Evolutionary conservation across 1,140 invertebrate species (phyloP).

Genomic region (Caenorhabditis briggsae): DNA sequence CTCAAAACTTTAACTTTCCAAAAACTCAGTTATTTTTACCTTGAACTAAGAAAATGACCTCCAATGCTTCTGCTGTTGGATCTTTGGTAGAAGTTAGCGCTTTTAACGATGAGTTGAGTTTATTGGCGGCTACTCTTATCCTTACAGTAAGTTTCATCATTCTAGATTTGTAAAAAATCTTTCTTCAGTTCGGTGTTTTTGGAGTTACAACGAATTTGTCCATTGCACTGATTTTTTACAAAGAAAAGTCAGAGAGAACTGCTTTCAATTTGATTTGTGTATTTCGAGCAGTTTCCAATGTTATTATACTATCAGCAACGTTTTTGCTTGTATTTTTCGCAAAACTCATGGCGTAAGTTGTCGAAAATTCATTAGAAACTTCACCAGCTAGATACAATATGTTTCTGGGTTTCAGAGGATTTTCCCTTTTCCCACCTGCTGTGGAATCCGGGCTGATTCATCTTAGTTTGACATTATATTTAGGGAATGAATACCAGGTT

Average conservation of each 20-base stretch:
- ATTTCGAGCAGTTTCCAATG: neutral
- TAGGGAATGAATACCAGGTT: conserved; percentile 19
- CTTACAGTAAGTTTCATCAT: neutral
- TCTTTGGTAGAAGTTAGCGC: neutral
- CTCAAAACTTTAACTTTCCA: neutral
- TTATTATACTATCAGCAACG: neutral
- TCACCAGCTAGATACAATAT: neutral
- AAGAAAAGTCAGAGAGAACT: conserved; percentile 1
- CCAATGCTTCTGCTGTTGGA: neutral
- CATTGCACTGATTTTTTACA: neutral
- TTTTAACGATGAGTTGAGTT: neutral
- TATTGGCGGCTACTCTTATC: neutral
- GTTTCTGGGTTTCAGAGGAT: neutral
- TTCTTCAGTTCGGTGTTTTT: neutral
- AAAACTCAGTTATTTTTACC: neutral
- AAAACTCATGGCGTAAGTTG: neutral
- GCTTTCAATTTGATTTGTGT: conserved; percentile 24
- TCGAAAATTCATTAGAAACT: neutral
- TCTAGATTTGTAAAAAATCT: too few species aligned
- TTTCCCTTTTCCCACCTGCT: neutral
- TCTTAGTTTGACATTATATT: neutral
- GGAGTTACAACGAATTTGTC: neutral
- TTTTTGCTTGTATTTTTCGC: neutral
- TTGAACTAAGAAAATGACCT: conserved; percentile 1
- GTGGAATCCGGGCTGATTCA: neutral